These are phyloP conservation scores for Chloroceryle inda DNA, from an alignment of 2,797 vertebrate genomes.

Conservation along the genomic window DNA sequence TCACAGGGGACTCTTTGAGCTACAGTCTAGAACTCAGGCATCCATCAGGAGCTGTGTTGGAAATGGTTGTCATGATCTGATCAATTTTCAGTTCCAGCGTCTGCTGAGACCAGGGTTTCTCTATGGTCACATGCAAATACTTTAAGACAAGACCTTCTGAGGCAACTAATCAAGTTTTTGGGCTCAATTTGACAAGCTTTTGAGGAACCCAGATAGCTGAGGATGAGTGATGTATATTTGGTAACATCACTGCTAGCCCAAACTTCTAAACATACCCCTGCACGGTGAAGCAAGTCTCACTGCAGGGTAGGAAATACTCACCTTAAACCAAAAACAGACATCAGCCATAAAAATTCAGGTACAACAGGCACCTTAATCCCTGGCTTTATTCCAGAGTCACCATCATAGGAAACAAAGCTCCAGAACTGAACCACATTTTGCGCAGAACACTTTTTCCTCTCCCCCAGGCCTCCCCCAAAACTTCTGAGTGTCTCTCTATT, in stretches of 20 bases:
- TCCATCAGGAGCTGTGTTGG: neutral
- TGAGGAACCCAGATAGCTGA: neutral
- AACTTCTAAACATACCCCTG: neutral
- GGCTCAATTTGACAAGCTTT: neutral
- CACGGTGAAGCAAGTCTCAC: neutral
- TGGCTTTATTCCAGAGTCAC: neutral
- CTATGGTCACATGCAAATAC: neutral
- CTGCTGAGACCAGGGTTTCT: neutral
- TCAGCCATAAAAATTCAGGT: neutral
- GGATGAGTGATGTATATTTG: neutral
- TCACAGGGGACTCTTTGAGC: neutral
- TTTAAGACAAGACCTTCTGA: neutral
- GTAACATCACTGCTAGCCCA: fast-evolving
- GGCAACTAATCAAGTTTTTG: neutral
- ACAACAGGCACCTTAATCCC: neutral
- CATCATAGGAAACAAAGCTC: neutral
- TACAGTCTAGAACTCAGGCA: neutral
- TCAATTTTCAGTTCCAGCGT: neutral
- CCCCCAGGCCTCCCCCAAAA: neutral
- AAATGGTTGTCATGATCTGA: neutral
- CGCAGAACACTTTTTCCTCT: neutral
- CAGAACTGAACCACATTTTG: neutral
- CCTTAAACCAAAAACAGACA: neutral
- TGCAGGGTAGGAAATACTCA: neutral
- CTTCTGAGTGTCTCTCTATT: neutral